Base-by-base conservation (phyloP, 1,140 invertebrate species). In the Ganaspis sp. region DNA sequence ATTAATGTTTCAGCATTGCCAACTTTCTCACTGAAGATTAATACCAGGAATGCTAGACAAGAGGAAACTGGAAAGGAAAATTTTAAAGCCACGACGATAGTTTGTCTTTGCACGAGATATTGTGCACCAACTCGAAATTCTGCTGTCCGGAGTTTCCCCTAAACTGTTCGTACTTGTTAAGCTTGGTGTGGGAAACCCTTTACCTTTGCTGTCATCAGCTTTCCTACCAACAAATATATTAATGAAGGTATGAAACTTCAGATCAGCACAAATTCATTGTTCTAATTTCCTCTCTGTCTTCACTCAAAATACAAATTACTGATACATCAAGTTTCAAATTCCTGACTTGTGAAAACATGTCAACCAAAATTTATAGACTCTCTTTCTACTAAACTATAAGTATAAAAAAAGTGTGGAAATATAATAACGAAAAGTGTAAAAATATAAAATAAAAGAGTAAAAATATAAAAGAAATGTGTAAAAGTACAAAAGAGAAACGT, bases 1-100 rank as follows among this genome's bases (percentile, higher is more conserved):
- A 88, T 88, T 88, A 88, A 88, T 88, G 83, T 83, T 82, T 75
- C 70, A 71, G 81, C 79, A 84, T 81, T 85, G 81, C 86, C 82
- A 88, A 88, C 86, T 88, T 87, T 88, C 81, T 76, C 85, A 70
- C 83, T 78, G 74, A 83, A 87, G 87, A 88, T 87, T 88, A 88
- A 87, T 87, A 87, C 84, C 34, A 75, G 75, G 78, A 81, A 70
- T 34, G 54, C 42, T 40, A 40, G 45, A 72, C 29, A 53, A 49
- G 70, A 75, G 54, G 34, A 69, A 69, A 15, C 15, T 23, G 72
- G 34, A 74, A 42, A 69, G 64, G 21, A 53, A 73, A 87, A 80
- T 85, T 87, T 86, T 85, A 86, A 87, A 83, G 78, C 83, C 76
- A 40, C 81, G 73, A 49, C 71, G 80, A 85, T 26, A 75, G 73